Base-by-base conservation (phyloP, 2,113 vertebrate species). In the Sorex araneus region DNA sequence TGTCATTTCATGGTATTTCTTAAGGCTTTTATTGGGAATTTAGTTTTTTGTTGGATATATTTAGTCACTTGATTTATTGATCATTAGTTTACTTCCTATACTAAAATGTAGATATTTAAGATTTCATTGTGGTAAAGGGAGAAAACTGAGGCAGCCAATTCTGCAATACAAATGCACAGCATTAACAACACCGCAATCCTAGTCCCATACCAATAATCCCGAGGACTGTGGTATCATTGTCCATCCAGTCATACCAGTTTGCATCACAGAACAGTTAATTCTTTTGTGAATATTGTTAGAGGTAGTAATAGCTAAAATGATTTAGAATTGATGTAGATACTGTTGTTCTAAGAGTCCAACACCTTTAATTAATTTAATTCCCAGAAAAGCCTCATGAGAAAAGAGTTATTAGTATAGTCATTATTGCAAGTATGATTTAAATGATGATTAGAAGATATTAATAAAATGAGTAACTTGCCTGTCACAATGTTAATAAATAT, bases 11-110 rank as follows among this genome's bases (percentile, higher is more conserved):
- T 27, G 69, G 15, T 45, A 40, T 80, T 87, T 88, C 67, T 86
- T 94, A 15, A 75, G 16, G n/a, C 76, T 80, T 67, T 94, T 78
- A 6, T 8, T 63, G 70, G 34, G 10, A 87, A 76, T 75, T 82
- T 75, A 23, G 54, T 9, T 71, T 91, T 9, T 40, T 79, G n/a
- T 73, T 80, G 64, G 21, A 19, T 73, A 1, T 79, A 76, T 82
- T 60, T 92, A 82, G 75, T 89, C 21, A 25, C 50, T 79, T 69
- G 30, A 79, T 57, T 75, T 28, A 3, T 36, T 83, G 40, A 67
- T 50, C 8, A 28, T 70, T 83, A 85, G 13, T 45, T 87, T 2
- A 30, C 34, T 57, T 32, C 23, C 13, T 86, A 36, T 3, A 16
- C 69, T 16, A 74, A 74, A 87, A 69, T 8, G 16, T 60, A 15